Evolutionary conservation across 2,113 vertebrate genomes (phyloP).

Genomic region (Coturnix japonica): DNA sequence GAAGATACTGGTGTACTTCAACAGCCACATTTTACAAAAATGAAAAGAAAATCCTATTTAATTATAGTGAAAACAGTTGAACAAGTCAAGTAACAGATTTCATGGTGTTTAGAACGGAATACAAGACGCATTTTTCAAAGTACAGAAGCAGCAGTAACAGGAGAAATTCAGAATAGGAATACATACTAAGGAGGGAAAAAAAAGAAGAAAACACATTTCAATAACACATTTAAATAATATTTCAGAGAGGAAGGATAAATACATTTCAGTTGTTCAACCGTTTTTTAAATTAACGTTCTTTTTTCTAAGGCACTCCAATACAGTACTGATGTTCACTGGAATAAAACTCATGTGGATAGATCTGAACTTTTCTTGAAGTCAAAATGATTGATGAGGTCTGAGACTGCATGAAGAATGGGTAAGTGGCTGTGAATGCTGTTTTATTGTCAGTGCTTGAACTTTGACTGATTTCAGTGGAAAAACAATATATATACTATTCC

Average conservation of each 20-base stretch:
- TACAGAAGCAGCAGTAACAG: neutral
- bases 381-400: constrained; percentile 13
- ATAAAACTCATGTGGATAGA: neutral
- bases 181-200: too few species aligned
- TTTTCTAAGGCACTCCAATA: neutral
- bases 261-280: neutral
- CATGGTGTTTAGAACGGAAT: neutral
- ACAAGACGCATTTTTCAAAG: neutral
- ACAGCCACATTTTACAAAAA: neutral
- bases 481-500: neutral
- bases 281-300: neutral
- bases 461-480: constrained; percentile 43
- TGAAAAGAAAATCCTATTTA: neutral
- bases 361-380: neutral
- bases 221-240: neutral
- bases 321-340: neutral
- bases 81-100: neutral
- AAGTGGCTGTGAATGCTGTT: neutral
- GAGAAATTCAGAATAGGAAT: neutral
- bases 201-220: neutral
- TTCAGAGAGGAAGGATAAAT: neutral
- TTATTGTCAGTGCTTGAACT: constrained; percentile 16
- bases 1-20: neutral
- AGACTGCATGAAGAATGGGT: neutral
- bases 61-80: neutral